Conservation (phyloP, 2,113 vertebrate genomes). For the Crotalus tigris region DNA sequence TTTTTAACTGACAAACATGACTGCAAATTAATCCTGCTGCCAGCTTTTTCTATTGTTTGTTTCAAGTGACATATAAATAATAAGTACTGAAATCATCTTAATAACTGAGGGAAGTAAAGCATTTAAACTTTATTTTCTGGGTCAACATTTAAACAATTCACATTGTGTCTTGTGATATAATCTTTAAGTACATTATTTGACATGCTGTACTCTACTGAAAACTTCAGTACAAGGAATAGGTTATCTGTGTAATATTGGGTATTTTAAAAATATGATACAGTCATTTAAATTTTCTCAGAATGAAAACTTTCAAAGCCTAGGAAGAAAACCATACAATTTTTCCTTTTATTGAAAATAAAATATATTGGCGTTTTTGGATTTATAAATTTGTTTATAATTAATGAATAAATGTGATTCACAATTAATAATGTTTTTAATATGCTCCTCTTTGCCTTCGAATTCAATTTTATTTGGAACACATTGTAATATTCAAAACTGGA, state of each 20-base stretch:
- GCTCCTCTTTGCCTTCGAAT: neutral
- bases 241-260: neutral
- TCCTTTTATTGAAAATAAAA: neutral
- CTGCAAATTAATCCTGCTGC: neutral
- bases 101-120: neutral
- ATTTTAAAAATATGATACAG: neutral
- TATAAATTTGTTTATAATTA: neutral
- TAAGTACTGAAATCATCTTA: neutral
- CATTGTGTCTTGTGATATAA: neutral
- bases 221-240: neutral
- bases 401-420: neutral
- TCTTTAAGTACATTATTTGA: neutral
- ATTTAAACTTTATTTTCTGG: conserved; percentile 7
- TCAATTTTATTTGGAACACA: neutral
- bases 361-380: neutral
- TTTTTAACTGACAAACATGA: neutral
- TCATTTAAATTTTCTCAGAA: neutral
- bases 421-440: neutral
- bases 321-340: neutral
- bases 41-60: neutral
- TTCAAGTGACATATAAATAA: neutral
- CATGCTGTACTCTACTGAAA: neutral
- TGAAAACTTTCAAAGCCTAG: neutral
- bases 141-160: conserved; percentile 19
- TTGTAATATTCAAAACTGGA: neutral